Evolutionary conservation across 2,888 invertebrate genomes (phyloP).

Genomic region (Agonopterix arenella): DNA sequence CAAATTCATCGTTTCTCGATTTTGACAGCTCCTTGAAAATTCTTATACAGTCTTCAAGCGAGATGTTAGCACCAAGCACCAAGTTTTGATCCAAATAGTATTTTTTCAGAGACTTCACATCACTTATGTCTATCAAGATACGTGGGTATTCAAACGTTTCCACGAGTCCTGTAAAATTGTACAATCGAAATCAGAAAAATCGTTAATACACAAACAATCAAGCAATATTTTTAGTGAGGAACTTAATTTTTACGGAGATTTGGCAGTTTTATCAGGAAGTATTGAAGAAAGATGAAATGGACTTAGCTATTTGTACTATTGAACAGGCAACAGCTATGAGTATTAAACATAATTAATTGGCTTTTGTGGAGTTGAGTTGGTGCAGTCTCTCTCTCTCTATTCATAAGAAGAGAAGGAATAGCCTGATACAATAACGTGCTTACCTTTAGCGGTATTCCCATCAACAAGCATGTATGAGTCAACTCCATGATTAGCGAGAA

Average conservation of each 20-base stretch:
- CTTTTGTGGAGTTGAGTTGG: too few species aligned
- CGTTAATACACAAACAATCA: too few species aligned
- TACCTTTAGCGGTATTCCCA: constrained; percentile 85
- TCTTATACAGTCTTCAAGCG: constrained; percentile 72
- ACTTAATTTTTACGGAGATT: too few species aligned
- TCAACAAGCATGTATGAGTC: constrained; percentile 78
- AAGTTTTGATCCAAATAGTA: constrained; percentile 50
- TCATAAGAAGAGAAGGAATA: too few species aligned
- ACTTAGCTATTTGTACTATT: too few species aligned
- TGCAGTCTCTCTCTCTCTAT: too few species aligned
- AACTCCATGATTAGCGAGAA: constrained; percentile 52
- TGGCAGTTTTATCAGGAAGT: too few species aligned
- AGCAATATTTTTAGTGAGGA: too few species aligned
- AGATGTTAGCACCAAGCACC: constrained; percentile 75
- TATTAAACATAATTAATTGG: too few species aligned
- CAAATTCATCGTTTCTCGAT: constrained; percentile 49
- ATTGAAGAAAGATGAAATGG: too few species aligned
- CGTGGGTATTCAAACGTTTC: constrained; percentile 44
- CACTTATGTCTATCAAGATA: constrained; percentile 53
- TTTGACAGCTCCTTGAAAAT: constrained; percentile 53
- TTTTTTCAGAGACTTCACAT: constrained; percentile 43
- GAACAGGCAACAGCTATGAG: too few species aligned
- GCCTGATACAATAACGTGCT: not conserved
- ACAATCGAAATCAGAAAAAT: too few species aligned
- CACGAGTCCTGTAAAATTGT: constrained; percentile 37